These are phyloP conservation scores for Agrochola lychnidis DNA, from an alignment of 2,888 invertebrate species.

Conservation along the genomic window DNA sequence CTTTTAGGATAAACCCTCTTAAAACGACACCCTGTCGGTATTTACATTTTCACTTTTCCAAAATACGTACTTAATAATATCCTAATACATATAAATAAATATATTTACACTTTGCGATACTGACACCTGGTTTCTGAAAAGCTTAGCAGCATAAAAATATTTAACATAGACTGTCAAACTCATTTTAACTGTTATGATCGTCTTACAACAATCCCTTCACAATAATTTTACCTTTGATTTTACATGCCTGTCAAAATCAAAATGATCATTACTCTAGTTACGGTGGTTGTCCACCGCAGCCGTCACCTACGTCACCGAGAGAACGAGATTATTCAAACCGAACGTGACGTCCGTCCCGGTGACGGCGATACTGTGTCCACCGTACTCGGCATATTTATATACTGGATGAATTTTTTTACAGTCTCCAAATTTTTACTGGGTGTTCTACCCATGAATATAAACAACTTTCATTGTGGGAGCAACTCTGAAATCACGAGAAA, in stretches of 20 bases:
- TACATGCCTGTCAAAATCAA: background rate
- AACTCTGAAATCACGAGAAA: no score
- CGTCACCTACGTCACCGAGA: background rate
- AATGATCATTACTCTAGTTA: background rate
- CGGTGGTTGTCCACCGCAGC: conserved; percentile 3
- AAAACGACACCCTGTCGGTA: background rate
- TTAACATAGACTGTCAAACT: background rate
- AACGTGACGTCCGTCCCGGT: background rate
- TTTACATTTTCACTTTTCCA: background rate
- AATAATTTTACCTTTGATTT: background rate
- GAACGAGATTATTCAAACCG: background rate
- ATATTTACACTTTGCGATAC: conserved; percentile 23
- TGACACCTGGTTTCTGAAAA: background rate
- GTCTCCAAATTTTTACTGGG: no score
- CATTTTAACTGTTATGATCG: background rate
- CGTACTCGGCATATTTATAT: no score
- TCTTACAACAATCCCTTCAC: background rate
- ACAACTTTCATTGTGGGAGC: no score
- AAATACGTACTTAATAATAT: background rate
- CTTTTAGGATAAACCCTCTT: no score
- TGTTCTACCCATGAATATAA: no score
- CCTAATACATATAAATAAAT: background rate
- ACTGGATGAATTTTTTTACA: no score
- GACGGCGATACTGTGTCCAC: background rate
- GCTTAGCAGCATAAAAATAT: background rate